Evolutionary conservation across 2,113 vertebrate species (phyloP), one percentile per base, ranked within the genome.

Genomic region (Paradisaea rubra): DNA sequence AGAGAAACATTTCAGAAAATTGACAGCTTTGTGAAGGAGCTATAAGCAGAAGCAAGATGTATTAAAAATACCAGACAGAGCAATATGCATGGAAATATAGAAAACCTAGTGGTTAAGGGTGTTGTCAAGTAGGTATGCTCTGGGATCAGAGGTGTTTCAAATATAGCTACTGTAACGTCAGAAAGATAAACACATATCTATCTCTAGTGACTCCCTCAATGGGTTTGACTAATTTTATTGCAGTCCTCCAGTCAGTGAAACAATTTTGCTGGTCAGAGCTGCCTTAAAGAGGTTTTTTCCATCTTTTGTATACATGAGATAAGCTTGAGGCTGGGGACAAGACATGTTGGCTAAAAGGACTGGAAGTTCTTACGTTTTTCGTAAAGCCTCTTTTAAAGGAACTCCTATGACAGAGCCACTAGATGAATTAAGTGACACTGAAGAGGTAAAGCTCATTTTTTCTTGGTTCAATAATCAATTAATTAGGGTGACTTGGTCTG

Each of bases 81-180:
- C 86, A 7, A 73, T 57, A 91, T 90, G 81, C 49, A 89, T 4
- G 2, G 72, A 95, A 95, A 91, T 88, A 56, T 74, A 96, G 94
- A 95, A 81, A 97, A 96, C 59, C 72, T n/a, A 44, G 70, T 98
- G 97, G 98, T 97, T 97, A 98, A 98, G 94, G 70, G n/a, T 87
- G 86, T 95, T 94, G 91, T 92, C 96, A 95, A 98, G 95, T 68
- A 92, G 81, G 80, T 73, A 88, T 94, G 77, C 94, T 91, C 86
- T 93, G 87, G 95, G 86, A 97, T 94, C 86, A 83, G 76, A 94
- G 68, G 81, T 92, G 81, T 94, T 93, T 97, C 88, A 96, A 94
- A 97, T 83, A 95, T 69, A 96, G 95, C 88, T 77, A 87, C 82
- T 93, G 81, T 81, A 96, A 82, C 61, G 66, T 89, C 66, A 80